These are phyloP conservation scores for Mamestra configurata DNA, from an alignment of 1,140 invertebrate genomes.

Conservation along the genomic window DNA sequence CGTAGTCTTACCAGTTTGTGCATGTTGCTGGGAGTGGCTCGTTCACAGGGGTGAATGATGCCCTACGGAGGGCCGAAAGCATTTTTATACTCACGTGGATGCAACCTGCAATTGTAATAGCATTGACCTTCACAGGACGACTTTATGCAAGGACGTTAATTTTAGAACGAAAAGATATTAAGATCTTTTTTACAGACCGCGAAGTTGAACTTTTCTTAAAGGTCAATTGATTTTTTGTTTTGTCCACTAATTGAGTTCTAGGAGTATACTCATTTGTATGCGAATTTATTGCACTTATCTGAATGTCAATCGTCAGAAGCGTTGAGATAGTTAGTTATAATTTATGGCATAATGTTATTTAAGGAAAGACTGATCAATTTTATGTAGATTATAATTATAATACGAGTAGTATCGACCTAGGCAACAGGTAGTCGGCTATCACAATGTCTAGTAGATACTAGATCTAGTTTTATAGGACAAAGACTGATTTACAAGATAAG, in stretches of 20 bases:
- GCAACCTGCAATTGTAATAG: constrained; percentile 25
- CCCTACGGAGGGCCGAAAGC: constrained; percentile 27
- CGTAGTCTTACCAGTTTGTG: constrained; percentile 31
- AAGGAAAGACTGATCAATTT: background rate
- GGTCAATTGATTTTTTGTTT: background rate
- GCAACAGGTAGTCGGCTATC: background rate
- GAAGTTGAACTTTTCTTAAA: constrained; percentile 1
- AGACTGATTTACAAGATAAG: background rate
- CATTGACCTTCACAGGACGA: constrained; percentile 28
- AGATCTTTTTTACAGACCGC: background rate
- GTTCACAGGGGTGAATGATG: constrained; percentile 43
- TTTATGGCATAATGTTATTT: background rate
- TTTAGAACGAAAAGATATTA: constrained; percentile 10
- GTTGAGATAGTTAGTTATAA: background rate
- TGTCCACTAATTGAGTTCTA: background rate
- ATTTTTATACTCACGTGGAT: constrained; percentile 44
- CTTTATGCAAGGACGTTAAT: constrained; percentile 16
- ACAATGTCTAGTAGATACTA: background rate
- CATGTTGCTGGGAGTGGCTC: constrained; percentile 34
- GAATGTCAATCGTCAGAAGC: background rate
- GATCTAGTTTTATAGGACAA: constrained; percentile 5
- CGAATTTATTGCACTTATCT: background rate
- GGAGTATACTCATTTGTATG: background rate
- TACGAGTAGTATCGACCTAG: background rate
- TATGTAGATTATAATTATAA: background rate